Evolutionary conservation across 2,888 invertebrate genomes (phyloP).

Genomic region (Aelia acuminata): DNA sequence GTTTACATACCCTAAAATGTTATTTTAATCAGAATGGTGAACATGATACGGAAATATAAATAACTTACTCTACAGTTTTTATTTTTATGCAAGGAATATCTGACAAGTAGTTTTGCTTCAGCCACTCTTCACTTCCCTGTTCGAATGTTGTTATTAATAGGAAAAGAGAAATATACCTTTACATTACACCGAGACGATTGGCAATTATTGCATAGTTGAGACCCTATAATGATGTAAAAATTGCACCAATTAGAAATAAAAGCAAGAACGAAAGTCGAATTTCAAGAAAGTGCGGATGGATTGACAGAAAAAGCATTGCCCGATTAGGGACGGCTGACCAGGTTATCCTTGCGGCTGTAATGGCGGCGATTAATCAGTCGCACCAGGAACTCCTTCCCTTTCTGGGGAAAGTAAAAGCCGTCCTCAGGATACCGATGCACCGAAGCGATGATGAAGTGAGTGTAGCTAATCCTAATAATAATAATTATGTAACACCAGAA

Average conservation of each 20-base stretch:
- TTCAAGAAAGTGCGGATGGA: neutral
- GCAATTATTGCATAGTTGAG: no score
- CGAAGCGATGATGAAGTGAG: neutral
- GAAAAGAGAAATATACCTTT: no score
- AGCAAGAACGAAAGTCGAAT: neutral
- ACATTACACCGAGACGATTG: no score
- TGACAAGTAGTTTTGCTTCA: no score
- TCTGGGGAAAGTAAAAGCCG: neutral
- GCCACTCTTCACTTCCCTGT: no score
- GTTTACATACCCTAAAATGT: no score
- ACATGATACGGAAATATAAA: no score
- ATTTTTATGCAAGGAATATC: no score
- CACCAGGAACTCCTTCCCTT: neutral
- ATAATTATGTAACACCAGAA: neutral
- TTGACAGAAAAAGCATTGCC: neutral
- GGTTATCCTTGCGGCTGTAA: constrained; percentile 6
- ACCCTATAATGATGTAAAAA: no score
- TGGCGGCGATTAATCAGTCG: neutral
- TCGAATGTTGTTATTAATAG: no score
- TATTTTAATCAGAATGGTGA: no score
- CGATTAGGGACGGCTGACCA: neutral
- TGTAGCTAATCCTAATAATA: neutral
- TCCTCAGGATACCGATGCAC: neutral
- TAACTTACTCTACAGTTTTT: no score
- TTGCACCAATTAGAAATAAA: neutral